A percentile compares a stretch with the other conserved stretches of the same genome.
Conservation (phyloP, 2,113 vertebrate species). For the Climacteris rufus region DNA sequence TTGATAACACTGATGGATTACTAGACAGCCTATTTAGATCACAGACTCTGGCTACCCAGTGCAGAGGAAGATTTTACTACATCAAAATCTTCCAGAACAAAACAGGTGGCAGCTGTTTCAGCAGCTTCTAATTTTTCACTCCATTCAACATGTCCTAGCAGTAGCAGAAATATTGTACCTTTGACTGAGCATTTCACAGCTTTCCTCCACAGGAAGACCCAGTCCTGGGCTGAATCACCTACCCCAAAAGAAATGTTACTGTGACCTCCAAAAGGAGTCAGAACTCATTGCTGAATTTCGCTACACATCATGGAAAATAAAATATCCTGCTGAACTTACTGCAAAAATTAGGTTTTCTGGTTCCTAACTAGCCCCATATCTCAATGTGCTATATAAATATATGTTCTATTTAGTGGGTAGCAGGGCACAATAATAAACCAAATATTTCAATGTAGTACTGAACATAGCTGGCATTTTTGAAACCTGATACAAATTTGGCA, state of each 20-base stretch:
- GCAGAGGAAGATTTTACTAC: not conserved
- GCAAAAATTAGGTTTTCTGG: not conserved
- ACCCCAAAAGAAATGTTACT: not conserved
- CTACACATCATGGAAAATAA: not conserved
- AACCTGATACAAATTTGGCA: not conserved
- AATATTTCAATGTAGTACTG: not conserved
- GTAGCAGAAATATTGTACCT: not conserved
- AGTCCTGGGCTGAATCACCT: not conserved
- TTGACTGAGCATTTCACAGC: not conserved
- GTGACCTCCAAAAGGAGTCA: not conserved
- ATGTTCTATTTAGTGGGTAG: not conserved
- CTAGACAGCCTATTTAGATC: not conserved
- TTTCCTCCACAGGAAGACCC: not conserved
- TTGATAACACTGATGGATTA: not conserved
- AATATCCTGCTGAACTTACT: not conserved
- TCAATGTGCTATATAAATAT: not conserved
- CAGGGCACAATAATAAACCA: not conserved
- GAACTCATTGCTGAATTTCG: not conserved
- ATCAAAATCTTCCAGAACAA: not conserved
- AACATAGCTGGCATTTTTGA: not conserved
- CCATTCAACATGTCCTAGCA: slow-evolving; percentile 8
- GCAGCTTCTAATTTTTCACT: slow-evolving; percentile 42
- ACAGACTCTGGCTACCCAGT: not conserved
- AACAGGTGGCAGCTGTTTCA: not conserved
- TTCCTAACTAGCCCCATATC: not conserved